A percentile compares a stretch with the other conserved stretches of the same genome.
These are phyloP conservation scores for Operophtera brumata DNA, from an alignment of 2,888 invertebrate genomes.

Conservation along the genomic window DNA sequence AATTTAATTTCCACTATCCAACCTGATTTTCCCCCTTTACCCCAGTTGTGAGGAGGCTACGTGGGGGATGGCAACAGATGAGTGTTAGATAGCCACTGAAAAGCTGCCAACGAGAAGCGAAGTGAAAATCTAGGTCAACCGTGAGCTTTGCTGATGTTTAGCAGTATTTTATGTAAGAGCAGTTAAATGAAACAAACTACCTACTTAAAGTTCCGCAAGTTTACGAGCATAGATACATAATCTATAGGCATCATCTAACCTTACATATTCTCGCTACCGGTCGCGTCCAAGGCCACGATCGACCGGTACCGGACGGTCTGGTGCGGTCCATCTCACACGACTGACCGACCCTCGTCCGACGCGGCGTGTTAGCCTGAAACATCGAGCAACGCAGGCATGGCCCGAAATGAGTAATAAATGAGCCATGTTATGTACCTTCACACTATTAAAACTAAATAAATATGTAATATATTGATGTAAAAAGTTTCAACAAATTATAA, in stretches of 20 bases:
- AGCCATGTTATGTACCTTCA: background rate
- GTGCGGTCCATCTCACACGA: background rate
- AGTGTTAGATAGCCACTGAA: background rate
- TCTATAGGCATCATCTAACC: too few relatives aligned
- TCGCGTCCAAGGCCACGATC: background rate
- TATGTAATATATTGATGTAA: too few relatives aligned
- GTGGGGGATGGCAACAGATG: conserved; percentile 4
- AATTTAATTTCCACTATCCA: conserved; percentile 14
- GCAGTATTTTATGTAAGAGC: background rate
- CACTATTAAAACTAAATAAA: background rate
- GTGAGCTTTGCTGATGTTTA: background rate
- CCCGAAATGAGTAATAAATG: conserved; percentile 9
- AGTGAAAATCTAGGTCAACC: background rate
- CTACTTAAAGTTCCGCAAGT: too few relatives aligned
- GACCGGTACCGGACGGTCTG: background rate
- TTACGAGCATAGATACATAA: too few relatives aligned
- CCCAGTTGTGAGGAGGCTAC: background rate
- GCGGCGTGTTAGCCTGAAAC: background rate
- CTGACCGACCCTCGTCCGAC: background rate
- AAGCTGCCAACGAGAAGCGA: background rate
- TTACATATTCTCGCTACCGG: too few relatives aligned
- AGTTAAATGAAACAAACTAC: too few relatives aligned
- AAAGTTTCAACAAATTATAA: too few relatives aligned
- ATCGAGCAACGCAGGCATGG: too few relatives aligned
- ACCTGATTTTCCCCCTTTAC: background rate